Evolutionary conservation across 2,797 vertebrate species (phyloP).

Genomic region (Gila robusta): DNA sequence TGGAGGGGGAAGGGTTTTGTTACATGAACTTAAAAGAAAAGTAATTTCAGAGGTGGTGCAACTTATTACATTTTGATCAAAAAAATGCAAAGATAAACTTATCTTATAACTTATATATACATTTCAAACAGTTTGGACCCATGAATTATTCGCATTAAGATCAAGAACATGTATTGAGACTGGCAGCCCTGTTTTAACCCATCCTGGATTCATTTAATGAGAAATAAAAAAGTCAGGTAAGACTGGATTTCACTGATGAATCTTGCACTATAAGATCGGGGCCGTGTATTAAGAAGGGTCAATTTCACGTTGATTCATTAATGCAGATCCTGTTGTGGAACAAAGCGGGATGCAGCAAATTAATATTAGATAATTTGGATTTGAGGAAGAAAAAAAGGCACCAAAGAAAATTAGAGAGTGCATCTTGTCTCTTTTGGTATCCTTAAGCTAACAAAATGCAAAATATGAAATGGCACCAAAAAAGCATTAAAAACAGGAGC

Average conservation of each 20-base stretch:
- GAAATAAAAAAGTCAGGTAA: neutral
- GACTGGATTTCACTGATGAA: neutral
- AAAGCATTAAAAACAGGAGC: slow-evolving; percentile 30
- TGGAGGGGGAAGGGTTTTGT: slow-evolving; percentile 1
- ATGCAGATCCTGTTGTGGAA: slow-evolving; percentile 28
- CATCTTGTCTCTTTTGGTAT: slow-evolving; percentile 37
- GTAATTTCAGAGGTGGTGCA: neutral
- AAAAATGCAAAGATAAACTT: neutral
- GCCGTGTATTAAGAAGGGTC: neutral
- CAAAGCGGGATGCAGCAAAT: neutral
- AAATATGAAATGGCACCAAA: slow-evolving; percentile 23
- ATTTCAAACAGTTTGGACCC: neutral
- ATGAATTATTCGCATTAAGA: neutral
- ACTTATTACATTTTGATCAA: neutral
- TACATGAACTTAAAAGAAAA: neutral
- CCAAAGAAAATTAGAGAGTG: slow-evolving; percentile 16
- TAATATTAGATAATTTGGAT: slow-evolving; percentile 25
- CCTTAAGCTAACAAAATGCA: slow-evolving; percentile 48
- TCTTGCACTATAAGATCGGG: neutral
- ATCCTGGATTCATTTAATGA: neutral
- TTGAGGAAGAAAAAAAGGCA: neutral
- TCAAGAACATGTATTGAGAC: neutral
- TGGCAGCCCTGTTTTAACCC: too few relatives aligned
- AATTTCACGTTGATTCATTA: slow-evolving; percentile 15
- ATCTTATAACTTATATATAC: too few relatives aligned